Conservation (phyloP, 2,113 vertebrate genomes). For the Myxocyprinus asiaticus region DNA sequence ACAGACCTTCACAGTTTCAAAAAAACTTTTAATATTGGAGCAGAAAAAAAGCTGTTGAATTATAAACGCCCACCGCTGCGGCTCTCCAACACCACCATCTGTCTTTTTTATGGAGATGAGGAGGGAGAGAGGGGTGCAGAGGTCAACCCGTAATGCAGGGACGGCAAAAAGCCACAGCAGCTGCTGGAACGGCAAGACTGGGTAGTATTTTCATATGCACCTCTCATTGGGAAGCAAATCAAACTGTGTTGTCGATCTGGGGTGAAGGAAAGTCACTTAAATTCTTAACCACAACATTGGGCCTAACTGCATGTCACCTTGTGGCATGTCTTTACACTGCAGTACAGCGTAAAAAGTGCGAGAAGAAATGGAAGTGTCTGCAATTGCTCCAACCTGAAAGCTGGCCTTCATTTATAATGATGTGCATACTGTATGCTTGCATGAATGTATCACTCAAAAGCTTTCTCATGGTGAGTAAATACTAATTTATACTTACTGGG, state of each 20-base stretch:
- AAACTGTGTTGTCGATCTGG: conserved; percentile 47
- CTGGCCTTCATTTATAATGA: too few species aligned
- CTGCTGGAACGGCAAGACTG: conserved; percentile 20
- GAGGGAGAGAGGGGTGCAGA: conserved; percentile 26
- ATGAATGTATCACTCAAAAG: too few species aligned
- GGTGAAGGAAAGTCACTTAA: conserved; percentile 32
- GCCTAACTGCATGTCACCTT: conserved; percentile 30
- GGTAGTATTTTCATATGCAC: conserved; percentile 43
- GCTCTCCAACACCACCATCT: conserved; percentile 57
- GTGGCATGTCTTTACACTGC: not conserved
- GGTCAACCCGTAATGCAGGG: conserved; percentile 39
- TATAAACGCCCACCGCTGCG: conserved; percentile 52
- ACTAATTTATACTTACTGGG: too few species aligned
- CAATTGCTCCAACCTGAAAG: not conserved
- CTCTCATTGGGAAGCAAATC: conserved; percentile 41
- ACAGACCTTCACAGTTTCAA: conserved; percentile 60
- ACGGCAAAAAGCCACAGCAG: conserved; percentile 19
- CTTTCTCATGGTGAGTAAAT: too few species aligned
- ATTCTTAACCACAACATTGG: conserved; percentile 40
- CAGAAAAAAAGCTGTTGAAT: conserved; percentile 54
- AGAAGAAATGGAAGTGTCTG: not conserved
- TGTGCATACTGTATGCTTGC: too few species aligned
- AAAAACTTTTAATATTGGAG: conserved; percentile 67
- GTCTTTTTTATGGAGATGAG: conserved; percentile 63
- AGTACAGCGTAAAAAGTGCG: not conserved